Evolutionary conservation across 2,888 invertebrate genomes (phyloP), one percentile per base, ranked within the genome.

Genomic region (Beris morrisii): DNA sequence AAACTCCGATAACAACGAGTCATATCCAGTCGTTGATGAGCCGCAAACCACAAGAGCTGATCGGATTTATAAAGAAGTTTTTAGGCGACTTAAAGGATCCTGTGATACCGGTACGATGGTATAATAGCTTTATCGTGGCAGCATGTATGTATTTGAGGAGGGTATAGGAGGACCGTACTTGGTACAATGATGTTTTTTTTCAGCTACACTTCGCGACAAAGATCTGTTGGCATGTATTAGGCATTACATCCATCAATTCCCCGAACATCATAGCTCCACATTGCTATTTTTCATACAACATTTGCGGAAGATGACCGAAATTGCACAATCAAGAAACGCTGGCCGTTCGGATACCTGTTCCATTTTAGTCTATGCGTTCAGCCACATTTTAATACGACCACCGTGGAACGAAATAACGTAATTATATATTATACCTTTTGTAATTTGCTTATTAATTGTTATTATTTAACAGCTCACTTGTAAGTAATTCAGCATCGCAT

Each of bases 331-430:
- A 5, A 52, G 50, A 15, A 50, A 61, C 7, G 50, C 50, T 32
- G 38, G 13, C 15, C 38, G 38, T 3, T 50, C 52, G 11, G 52
- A 61, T 52, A 38, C 52, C 1, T 12, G 38, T 15, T 11, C 50
- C 4, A 13, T 28, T 9, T 38, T 91, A 61, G 83, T 89, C 57
- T 89, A 89, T 80, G 87, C 87, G 54, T 84, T 90, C 74, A 88
- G 88, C 78, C 88, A 89, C 75, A 87, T 90, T 72, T 82, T 91
- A 59, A 81, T 91, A 52, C 82, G 90, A 69, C 91, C 91, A 22
- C 88, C 89, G 5, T 91, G 90, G 90, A 88, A 89, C 75, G 83
- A 86, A 73, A 89, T 90, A 71, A 86, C 89, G 89, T 89, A 82
- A 85, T 86, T 82, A n/a, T n/a, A n/a, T 13, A 11, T 53, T 28